Evolutionary conservation across 2,797 vertebrate genomes (phyloP), one percentile per base, ranked within the genome.

Genomic region (Acipenser transmontanus): DNA sequence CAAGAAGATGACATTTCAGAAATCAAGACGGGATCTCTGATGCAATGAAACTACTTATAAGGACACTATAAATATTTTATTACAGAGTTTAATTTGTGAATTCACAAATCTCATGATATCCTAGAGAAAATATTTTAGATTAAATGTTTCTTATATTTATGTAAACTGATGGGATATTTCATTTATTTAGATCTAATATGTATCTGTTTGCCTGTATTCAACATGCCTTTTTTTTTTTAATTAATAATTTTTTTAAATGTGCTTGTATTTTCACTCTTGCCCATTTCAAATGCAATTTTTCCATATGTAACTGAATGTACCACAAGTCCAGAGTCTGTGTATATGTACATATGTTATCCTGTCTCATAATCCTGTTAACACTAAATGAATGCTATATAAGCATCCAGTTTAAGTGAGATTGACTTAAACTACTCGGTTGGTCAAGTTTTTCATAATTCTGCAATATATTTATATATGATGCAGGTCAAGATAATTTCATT

Each of bases 121-220:
- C 82, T 84, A 90, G 89, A 91, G 88, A 89, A 93, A 83, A 89
- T 88, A 85, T 92, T 92, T 88, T 94, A 93, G 91, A 93, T 81
- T 81, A 82, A 93, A 90, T 88, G 91, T 88, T 92, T 91, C 85
- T 90, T 89, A 89, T 96, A 96, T 97, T 94, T 95, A 92, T 93
- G 87, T 90, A 87, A 82, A 81, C 84, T 74, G 78, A 84, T 83
- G 91, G 86, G 86, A 90, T 83, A 77, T 88, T 90, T 89, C 86
- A 87, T 89, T 93, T 87, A 84, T 81, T 82, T 84, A 84, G 80
- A 78, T 72, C 71, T 69, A 72, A 77, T 67, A 67, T 83, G 78
- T 84, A 82, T 80, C 49, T 81, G 59, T 74, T 59, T 61, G 59
- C 17, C 50, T 59, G 67, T 75, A 66, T 71, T 78, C 80, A 80